Evolutionary conservation across 2,797 vertebrate genomes (phyloP), one percentile per base, ranked within the genome.

Genomic region (Hirundo rustica): DNA sequence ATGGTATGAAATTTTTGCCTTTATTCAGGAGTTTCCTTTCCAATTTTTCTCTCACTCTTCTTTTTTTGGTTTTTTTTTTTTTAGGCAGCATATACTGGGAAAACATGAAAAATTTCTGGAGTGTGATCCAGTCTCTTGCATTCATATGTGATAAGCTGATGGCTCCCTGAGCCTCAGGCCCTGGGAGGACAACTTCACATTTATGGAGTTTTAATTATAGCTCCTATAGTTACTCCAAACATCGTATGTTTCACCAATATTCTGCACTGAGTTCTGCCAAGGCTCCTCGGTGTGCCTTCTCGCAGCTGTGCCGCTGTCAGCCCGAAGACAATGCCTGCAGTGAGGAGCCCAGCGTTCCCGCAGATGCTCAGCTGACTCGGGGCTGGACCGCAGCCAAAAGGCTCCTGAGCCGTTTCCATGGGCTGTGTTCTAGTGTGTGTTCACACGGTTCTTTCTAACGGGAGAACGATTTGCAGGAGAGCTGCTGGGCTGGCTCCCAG

Each of bases 21-120:
- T 92, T 91, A 66, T 78, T 92, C 73, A 93, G 93, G 76, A 93
- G 90, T 79, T 91, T 96, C 77, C 92, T 92, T 88, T 88, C 73
- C n/a, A 66, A 44, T 73, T 80, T 86, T 14, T 82, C 40, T 78
- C 60, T 42, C 13, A 6, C 13, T 12, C 11, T n/a, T 21, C 20
- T 19, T 5, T 30, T 38, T 60, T 16, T 12, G 6, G 38, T 20
- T 9, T 16, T 11, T 25, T 83, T 42, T 32, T 50, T 38, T 82
- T 42, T 73, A 32, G 50, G 29, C 87, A 71, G 53, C 40, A 27
- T 89, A 36, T 78, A 44, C 29, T 67, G 65, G 21, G 73, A 73
- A 61, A 68, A 42, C 32, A 76, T 29, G 29, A 78, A 88, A 83
- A 66, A 44, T 54, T 73, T 85, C 87, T 80, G 42, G 54, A 86